Conservation (phyloP, 2,797 vertebrate species). For the Crocidura indochinensis region DNA sequence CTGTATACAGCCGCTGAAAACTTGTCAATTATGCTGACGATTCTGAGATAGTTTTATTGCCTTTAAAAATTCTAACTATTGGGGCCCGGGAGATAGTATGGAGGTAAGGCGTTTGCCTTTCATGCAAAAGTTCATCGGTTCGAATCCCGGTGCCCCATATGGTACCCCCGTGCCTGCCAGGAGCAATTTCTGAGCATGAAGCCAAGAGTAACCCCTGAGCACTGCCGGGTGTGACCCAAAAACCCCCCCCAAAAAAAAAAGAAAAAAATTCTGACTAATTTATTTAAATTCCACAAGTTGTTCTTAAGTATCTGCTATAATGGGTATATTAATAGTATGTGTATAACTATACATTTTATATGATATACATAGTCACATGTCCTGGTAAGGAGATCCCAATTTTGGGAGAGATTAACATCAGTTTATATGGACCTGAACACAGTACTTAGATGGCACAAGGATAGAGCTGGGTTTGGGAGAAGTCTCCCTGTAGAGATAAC, state of each 20-base stretch:
- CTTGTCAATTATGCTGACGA: neutral
- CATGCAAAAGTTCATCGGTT: too few species aligned
- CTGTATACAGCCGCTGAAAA: too few species aligned
- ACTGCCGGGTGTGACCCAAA: too few species aligned
- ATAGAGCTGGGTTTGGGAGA: neutral
- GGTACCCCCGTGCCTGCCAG: too few species aligned
- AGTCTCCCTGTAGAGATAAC: neutral
- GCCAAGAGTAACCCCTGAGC: too few species aligned
- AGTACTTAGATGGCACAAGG: fast-evolving
- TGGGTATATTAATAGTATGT: neutral
- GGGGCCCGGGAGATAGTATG: too few species aligned
- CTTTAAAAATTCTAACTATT: neutral
- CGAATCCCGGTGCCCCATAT: too few species aligned
- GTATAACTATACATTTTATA: neutral
- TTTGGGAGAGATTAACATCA: neutral
- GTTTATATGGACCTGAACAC: fast-evolving
- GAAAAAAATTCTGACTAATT: neutral
- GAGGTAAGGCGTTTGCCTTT: too few species aligned
- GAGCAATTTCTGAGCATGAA: too few species aligned
- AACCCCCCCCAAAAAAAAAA: too few species aligned
- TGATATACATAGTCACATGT: neutral
- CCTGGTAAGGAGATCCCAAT: neutral
- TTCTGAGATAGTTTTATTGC: neutral
- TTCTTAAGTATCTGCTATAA: neutral
- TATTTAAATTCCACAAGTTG: constrained; percentile 10